These are phyloP conservation scores for human (Homo sapiens) DNA, from an alignment of 2,113 vertebrate genomes.

Conservation along the genomic window GRCh38 chr4:169983501-169984000, in stretches of 20 bases:
- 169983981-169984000: not conserved
- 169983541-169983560: not conserved
- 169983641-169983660: not conserved
- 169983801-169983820: not conserved
- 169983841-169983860: not conserved
- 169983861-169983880: not conserved
- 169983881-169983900: not conserved
- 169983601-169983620: not conserved
- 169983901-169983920: not conserved
- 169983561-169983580: not conserved
- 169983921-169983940: not conserved
- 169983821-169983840: not conserved
- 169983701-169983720: not conserved
- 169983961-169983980: not conserved
- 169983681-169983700: not conserved
- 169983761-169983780: slow-evolving; percentile 40
- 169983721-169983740: not conserved
- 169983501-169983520: not conserved
- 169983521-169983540: not conserved
- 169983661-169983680: not conserved
- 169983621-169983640: not conserved
- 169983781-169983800: not conserved
- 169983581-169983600: not conserved
- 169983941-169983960: not conserved
- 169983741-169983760: not conserved